Percentiles rank a stretch among this genome's conserved stretches.
Conservation (phyloP, 2,888 invertebrate species). For the Drosophila pullipes region DNA sequence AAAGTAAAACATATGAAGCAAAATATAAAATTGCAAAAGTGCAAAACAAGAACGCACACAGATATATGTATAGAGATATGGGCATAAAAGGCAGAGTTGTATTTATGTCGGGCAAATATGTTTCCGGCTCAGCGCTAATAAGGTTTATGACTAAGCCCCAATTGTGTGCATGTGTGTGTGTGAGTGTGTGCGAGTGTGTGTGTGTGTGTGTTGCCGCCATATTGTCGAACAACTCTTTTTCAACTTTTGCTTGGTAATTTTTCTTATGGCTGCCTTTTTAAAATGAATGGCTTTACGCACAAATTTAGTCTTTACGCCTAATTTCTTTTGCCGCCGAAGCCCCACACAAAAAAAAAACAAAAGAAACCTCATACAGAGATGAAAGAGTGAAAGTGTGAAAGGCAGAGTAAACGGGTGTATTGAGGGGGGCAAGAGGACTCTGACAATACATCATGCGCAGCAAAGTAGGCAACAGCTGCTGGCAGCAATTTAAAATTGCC, state of each 20-base stretch:
- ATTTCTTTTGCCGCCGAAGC: conserved; percentile 63
- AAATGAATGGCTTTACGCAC: conserved; percentile 73
- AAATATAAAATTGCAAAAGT: conserved; percentile 73
- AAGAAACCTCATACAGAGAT: conserved; percentile 23
- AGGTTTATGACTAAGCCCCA: conserved; percentile 71
- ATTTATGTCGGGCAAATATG: conserved; percentile 80
- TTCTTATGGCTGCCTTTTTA: conserved; percentile 71
- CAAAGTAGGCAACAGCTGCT: conserved; percentile 73
- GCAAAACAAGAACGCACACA: conserved; percentile 62
- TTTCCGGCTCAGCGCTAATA: conserved; percentile 78
- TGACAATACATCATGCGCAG: conserved; percentile 75
- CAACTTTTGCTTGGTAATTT: conserved; percentile 66
- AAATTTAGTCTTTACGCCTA: conserved; percentile 80
- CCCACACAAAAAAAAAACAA: not conserved
- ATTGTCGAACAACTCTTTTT: conserved; percentile 75
- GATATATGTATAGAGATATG: conserved; percentile 24
- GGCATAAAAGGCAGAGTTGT: conserved; percentile 68
- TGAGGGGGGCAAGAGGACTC: conserved; percentile 28
- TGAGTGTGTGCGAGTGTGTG: conserved; percentile 11
- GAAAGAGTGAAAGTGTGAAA: conserved; percentile 13
- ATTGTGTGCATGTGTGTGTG: not conserved
- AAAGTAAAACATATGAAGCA: conserved; percentile 63
- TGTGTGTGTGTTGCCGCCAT: conserved; percentile 51
- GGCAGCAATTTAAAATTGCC: conserved; percentile 70
- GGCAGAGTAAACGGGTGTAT: no score